These are phyloP conservation scores for Ptychoptera albimana DNA, from an alignment of 2,888 invertebrate species.

Conservation along the genomic window DNA sequence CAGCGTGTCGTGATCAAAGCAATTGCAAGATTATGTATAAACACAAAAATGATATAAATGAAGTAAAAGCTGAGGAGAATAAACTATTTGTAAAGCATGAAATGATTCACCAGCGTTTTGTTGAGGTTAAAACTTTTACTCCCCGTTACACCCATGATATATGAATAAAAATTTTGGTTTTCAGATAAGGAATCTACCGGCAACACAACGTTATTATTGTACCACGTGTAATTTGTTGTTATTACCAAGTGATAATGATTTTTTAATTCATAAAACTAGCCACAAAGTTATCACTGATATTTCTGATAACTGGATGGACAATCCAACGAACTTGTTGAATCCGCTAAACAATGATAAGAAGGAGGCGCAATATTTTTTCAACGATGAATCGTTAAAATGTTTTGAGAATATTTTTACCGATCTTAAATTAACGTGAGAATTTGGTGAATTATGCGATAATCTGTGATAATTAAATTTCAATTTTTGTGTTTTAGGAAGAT, in stretches of 20 bases:
- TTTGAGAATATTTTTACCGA: constrained; percentile 43
- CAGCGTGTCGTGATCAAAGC: constrained; percentile 66
- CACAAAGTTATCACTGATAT: constrained; percentile 39
- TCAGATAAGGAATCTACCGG: too few relatives aligned
- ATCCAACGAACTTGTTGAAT: constrained; percentile 50
- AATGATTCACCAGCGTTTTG: too few relatives aligned
- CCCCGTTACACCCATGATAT: constrained; percentile 12
- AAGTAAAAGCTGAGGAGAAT: too few relatives aligned
- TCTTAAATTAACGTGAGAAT: constrained; percentile 42
- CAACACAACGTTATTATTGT: constrained; percentile 38
- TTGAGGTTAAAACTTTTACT: too few relatives aligned
- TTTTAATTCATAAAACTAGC: constrained; percentile 33
- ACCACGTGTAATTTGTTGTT: constrained; percentile 44
- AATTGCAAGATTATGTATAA: constrained; percentile 53
- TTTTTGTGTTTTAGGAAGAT: constrained; percentile 51
- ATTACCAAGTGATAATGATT: constrained; percentile 3
- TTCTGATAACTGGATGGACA: constrained; percentile 38
- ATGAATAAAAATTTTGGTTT: too few relatives aligned
- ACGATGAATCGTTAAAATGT: constrained; percentile 45
- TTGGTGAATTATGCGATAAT: too few relatives aligned
- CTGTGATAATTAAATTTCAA: too few relatives aligned
- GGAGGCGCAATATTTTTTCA: constrained; percentile 81
- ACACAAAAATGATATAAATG: too few relatives aligned
- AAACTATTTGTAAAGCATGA: too few relatives aligned
- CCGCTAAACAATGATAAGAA: constrained; percentile 57